Conservation (phyloP, 2,113 vertebrate genomes). For the Hippocampus guttulatus region DNA sequence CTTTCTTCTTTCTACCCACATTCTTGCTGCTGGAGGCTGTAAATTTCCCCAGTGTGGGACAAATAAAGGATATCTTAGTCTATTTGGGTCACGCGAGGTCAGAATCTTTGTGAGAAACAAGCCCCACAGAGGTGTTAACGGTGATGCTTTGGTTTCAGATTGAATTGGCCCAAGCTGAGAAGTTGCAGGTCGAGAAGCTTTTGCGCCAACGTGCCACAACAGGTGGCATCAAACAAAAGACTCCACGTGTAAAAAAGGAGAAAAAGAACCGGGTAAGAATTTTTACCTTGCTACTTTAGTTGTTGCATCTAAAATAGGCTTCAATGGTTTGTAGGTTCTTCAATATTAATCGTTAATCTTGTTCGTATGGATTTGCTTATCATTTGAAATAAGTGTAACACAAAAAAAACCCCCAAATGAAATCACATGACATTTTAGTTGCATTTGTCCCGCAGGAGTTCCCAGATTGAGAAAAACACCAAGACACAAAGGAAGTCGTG, state of each 20-base stretch:
- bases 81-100: too few species aligned
- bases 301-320: neutral
- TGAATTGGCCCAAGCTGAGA: slow-evolving; percentile 74
- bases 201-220: slow-evolving; percentile 62
- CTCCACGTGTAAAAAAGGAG: slow-evolving; percentile 83
- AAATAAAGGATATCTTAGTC: too few species aligned
- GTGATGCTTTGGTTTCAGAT: slow-evolving; percentile 62
- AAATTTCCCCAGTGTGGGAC: too few species aligned
- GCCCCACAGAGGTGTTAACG: too few species aligned
- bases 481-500: slow-evolving; percentile 66
- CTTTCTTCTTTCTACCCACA: too few species aligned
- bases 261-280: slow-evolving; percentile 85
- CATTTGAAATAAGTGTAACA: neutral
- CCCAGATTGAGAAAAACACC: slow-evolving; percentile 84
- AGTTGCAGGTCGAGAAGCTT: too few species aligned
- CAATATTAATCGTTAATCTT: neutral
- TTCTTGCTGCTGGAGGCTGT: too few species aligned
- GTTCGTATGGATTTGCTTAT: neutral
- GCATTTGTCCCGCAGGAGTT: slow-evolving; percentile 64
- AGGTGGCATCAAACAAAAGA: slow-evolving; percentile 77
- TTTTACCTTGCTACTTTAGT: neutral
- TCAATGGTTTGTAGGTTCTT: neutral
- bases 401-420: neutral
- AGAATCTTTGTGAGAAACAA: too few species aligned
- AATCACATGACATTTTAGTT: neutral